A percentile compares a stretch with the other conserved stretches of the same genome.
These are phyloP conservation scores for Tipula unca DNA, from an alignment of 2,888 invertebrate species.

Conservation along the genomic window DNA sequence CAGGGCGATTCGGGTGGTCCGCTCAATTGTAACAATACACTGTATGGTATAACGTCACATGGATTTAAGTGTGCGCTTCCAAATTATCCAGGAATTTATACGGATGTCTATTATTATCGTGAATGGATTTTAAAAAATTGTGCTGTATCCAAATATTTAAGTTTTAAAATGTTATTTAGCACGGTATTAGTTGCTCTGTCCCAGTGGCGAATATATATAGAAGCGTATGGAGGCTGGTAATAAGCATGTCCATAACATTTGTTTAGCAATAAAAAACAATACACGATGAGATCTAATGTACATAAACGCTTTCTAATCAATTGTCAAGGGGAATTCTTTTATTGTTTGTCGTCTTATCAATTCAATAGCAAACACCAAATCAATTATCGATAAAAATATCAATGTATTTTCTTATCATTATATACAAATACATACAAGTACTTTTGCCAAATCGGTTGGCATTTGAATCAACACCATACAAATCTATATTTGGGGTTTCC, in stretches of 20 bases:
- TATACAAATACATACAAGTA: too few relatives aligned
- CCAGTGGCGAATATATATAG: constrained; percentile 20
- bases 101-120: not conserved
- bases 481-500: too few relatives aligned
- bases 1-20: constrained; percentile 22
- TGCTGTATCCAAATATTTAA: not conserved
- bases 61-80: not conserved
- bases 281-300: constrained; percentile 14
- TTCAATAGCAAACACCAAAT: not conserved
- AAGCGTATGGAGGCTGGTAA: not conserved
- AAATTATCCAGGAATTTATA: not conserved
- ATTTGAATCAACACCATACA: too few relatives aligned
- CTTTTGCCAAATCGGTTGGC: too few relatives aligned
- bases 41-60: not conserved
- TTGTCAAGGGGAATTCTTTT: not conserved
- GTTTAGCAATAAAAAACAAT: constrained; percentile 16
- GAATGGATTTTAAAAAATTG: constrained; percentile 15
- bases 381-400: not conserved
- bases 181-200: not conserved
- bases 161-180: not conserved
- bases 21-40: not conserved
- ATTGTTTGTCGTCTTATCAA: not conserved
- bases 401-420: too few relatives aligned
- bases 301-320: constrained; percentile 22
- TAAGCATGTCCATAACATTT: constrained; percentile 20